Evolutionary conservation across 1,140 invertebrate genomes (phyloP).

Genomic region (Catajapyx aquilonaris): DNA sequence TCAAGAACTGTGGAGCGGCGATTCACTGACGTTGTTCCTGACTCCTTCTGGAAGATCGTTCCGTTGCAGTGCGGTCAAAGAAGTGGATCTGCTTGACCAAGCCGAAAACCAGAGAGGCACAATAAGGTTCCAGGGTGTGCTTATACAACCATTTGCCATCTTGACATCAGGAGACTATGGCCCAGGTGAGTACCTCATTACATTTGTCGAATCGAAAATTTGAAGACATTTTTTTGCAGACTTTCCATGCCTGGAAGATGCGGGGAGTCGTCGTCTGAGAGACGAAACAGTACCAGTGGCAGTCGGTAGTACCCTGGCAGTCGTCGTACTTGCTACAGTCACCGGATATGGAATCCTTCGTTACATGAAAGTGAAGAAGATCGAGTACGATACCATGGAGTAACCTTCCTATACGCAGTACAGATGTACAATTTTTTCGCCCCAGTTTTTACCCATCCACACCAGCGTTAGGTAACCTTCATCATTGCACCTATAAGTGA

Average conservation of each 20-base stretch:
- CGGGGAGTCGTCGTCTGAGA: constrained; percentile 15
- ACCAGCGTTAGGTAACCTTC: too few species aligned
- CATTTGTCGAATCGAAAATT: constrained; percentile 1
- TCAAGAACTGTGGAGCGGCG: too few species aligned
- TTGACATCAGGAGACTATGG: constrained; percentile 13
- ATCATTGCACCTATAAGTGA: too few species aligned
- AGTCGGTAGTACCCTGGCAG: constrained; percentile 64
- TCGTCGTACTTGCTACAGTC: constrained; percentile 53
- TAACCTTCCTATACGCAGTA: too few species aligned
- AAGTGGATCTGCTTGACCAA: too few species aligned
- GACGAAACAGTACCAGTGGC: constrained; percentile 70
- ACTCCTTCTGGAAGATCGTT: too few species aligned
- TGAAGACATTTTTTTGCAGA: constrained; percentile 8
- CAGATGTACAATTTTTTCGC: too few species aligned
- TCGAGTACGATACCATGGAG: constrained; percentile 82
- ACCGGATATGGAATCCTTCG: constrained; percentile 67
- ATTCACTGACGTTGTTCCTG: too few species aligned
- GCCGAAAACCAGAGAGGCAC: too few species aligned
- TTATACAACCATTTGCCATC: constrained; percentile 13
- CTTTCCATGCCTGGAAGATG: constrained; percentile 13
- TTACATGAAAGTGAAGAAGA: constrained; percentile 72
- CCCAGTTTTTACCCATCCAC: too few species aligned
- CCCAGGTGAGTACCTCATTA: constrained; percentile 8
- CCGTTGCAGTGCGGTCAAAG: too few species aligned
- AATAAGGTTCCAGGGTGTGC: too few species aligned